Evolutionary conservation across 2,113 vertebrate species (phyloP).

Genomic region (Bos indicus): DNA sequence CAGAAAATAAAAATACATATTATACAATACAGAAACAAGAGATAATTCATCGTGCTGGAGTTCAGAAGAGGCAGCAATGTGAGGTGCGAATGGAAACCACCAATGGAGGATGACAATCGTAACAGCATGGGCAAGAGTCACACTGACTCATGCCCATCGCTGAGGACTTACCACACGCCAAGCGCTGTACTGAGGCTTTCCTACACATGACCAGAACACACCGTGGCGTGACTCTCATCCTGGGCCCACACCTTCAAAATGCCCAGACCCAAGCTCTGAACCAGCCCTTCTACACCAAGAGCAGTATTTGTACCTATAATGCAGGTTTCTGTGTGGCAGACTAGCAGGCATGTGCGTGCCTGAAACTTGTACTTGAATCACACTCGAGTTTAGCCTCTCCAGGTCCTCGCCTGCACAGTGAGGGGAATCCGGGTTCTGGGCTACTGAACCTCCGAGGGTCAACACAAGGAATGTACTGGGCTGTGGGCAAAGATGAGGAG

Average conservation of each 20-base stretch:
- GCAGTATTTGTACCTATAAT: rapidly evolving
- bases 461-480: not conserved
- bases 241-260: not conserved
- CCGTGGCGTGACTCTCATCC: not conserved
- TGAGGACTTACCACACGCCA: no score
- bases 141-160: not conserved
- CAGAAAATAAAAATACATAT: not conserved
- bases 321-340: no score
- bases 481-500: not conserved
- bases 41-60: not conserved
- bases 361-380: not conserved
- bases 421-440: not conserved
- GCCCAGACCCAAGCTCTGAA: not conserved
- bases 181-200: not conserved
- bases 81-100: not conserved
- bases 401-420: not conserved
- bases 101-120: rapidly evolving
- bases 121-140: rapidly evolving
- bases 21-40: not conserved
- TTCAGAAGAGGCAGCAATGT: not conserved
- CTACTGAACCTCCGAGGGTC: not conserved
- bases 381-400: not conserved
- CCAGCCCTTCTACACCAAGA: not conserved
- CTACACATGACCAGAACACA: not conserved
- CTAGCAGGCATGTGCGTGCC: rapidly evolving